phyloP scores from a whole-genome alignment of 2,888 invertebrate species.

The Meiosimyza platycephala region DNA sequence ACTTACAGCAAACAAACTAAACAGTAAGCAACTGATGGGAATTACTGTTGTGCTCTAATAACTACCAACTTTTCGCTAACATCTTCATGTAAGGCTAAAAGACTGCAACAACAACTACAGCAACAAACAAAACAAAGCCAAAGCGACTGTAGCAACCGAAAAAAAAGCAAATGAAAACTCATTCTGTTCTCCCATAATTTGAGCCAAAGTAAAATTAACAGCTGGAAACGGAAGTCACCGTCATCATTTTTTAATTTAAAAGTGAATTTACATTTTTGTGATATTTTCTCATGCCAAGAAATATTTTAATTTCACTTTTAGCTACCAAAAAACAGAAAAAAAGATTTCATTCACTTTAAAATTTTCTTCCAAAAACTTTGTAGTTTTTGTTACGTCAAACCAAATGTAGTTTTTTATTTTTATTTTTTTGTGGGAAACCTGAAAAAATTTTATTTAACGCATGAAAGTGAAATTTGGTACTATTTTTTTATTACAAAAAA shows the following conservation, averaged over 20 bases:
- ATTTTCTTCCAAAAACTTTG: neutral
- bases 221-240: neutral
- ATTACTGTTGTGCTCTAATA: conserved; percentile 60
- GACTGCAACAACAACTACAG: conserved; percentile 39
- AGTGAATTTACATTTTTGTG: conserved; percentile 33
- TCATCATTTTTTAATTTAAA: conserved; percentile 6
- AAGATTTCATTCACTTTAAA: neutral
- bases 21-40: conserved; percentile 31
- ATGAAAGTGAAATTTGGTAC: conserved; percentile 26
- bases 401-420: conserved; percentile 5
- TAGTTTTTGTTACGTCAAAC: conserved; percentile 36
- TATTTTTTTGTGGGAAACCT: conserved; percentile 36
- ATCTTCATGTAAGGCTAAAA: conserved; percentile 39
- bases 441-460: neutral
- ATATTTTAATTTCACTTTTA: conserved; percentile 37
- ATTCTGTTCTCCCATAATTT: neutral
- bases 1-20: conserved; percentile 23
- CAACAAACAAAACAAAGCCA: conserved; percentile 20
- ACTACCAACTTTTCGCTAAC: conserved; percentile 41
- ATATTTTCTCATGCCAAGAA: conserved; percentile 32
- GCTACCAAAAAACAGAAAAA: conserved; percentile 22
- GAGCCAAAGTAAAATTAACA: neutral
- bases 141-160: neutral
- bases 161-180: neutral
- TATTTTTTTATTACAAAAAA: neutral